Conservation (phyloP, 2,113 vertebrate genomes). For the Phalacrocorax pelagicus region DNA sequence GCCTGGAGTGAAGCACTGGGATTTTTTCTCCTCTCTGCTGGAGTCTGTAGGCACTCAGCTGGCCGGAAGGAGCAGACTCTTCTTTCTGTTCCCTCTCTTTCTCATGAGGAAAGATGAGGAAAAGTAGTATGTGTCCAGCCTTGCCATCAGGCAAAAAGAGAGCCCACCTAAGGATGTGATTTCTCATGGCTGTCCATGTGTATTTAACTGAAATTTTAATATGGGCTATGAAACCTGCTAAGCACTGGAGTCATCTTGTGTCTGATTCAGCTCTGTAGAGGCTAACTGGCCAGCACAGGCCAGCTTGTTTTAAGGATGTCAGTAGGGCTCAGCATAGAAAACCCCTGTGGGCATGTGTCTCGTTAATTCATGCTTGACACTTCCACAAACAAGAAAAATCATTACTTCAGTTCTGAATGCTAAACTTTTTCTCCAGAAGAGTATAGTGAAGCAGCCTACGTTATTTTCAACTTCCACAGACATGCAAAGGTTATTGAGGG, state of each 20-base stretch:
- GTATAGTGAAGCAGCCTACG: background rate
- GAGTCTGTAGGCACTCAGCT: background rate
- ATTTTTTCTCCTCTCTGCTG: background rate
- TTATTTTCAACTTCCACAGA: background rate
- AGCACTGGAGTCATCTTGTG: background rate
- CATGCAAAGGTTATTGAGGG: background rate
- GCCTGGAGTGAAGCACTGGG: background rate
- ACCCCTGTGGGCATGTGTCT: background rate
- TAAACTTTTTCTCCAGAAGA: background rate
- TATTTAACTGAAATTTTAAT: background rate
- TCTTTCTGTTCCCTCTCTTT: background rate
- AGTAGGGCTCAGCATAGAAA: background rate
- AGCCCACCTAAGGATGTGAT: background rate
- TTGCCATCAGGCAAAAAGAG: background rate
- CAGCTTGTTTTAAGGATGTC: background rate
- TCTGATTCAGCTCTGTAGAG: background rate
- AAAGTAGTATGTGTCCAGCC: accelerated
- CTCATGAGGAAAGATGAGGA: background rate
- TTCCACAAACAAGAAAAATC: background rate
- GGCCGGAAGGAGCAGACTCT: background rate
- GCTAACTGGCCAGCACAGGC: background rate
- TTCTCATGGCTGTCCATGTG: accelerated
- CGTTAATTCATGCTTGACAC: background rate
- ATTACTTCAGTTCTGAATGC: background rate
- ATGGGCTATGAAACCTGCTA: background rate